phyloP scores from a whole-genome alignment of 2,888 invertebrate species.

The Plemyria rubiginata region DNA sequence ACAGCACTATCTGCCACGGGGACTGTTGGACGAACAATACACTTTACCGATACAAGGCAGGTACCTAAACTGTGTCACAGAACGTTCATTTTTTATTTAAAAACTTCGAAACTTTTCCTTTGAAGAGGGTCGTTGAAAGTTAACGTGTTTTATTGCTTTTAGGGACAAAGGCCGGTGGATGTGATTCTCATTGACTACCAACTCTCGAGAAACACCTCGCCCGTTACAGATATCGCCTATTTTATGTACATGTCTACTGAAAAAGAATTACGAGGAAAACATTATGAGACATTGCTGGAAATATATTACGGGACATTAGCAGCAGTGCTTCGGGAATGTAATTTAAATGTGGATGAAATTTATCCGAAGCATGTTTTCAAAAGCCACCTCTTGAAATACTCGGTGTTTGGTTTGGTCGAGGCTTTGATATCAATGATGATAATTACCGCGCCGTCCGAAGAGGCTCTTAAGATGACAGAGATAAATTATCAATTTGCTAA shows the following conservation, averaged over 20 bases:
- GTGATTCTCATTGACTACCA: slow-evolving; percentile 66
- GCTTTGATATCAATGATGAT: slow-evolving; percentile 73
- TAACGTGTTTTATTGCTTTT: slow-evolving; percentile 47
- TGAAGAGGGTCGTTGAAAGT: slow-evolving; percentile 33
- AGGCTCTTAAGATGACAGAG: slow-evolving; percentile 67
- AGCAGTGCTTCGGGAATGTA: slow-evolving; percentile 63
- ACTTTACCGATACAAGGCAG: slow-evolving; percentile 62
- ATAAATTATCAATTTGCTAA: slow-evolving; percentile 58
- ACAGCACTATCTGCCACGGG: slow-evolving; percentile 67
- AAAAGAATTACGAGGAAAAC: slow-evolving; percentile 54
- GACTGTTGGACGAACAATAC: slow-evolving; percentile 73
- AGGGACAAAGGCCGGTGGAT: slow-evolving; percentile 64
- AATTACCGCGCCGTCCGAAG: slow-evolving; percentile 67
- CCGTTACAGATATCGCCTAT: slow-evolving; percentile 67
- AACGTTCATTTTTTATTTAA: slow-evolving; percentile 28
- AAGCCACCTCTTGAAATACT: slow-evolving; percentile 62
- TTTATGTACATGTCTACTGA: slow-evolving; percentile 69
- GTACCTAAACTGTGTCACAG: slow-evolving; percentile 24
- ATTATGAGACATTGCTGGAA: slow-evolving; percentile 59
- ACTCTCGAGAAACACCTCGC: slow-evolving; percentile 63
- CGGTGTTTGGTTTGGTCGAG: slow-evolving; percentile 68
- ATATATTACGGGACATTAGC: slow-evolving; percentile 67
- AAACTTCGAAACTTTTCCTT: slow-evolving; percentile 26
- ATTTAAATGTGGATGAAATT: slow-evolving; percentile 57
- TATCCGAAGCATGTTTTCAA: slow-evolving; percentile 61